Percentiles rank a stretch among this genome's conserved stretches.
These are phyloP conservation scores for Orthosia gothica DNA, from an alignment of 2,888 invertebrate species.

Conservation along the genomic window DNA sequence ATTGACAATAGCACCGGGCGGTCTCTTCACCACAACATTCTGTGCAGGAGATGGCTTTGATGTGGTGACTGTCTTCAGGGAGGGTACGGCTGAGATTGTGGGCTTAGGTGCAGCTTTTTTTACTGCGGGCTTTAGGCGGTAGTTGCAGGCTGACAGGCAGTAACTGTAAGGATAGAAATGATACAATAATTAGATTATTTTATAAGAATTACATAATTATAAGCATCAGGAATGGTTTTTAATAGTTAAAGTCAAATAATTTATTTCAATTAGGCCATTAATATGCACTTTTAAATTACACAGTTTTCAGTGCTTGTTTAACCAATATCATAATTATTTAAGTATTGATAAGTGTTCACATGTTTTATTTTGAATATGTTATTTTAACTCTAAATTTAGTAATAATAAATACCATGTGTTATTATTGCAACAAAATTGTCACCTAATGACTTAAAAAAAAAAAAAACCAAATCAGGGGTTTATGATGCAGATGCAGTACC, in stretches of 20 bases:
- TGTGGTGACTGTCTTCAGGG: conserved; percentile 82
- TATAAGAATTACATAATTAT: neutral
- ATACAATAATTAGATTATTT: neutral
- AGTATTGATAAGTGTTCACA: no score
- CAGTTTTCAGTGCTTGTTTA: neutral
- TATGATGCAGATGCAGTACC: neutral
- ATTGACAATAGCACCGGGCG: conserved; percentile 88
- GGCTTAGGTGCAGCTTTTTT: conserved; percentile 86
- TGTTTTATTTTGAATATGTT: no score
- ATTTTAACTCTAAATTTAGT: no score
- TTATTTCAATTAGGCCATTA: no score
- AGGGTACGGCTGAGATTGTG: conserved; percentile 75
- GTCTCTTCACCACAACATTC: conserved; percentile 89
- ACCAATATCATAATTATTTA: neutral
- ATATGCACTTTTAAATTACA: no score
- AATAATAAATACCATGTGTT: no score
- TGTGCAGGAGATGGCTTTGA: conserved; percentile 83
- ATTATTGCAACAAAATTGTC: no score
- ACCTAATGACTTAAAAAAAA: neutral
- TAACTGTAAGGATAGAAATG: conserved; percentile 91
- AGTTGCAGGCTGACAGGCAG: conserved; percentile 96
- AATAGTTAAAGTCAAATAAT: no score
- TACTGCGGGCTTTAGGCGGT: conserved; percentile 92
- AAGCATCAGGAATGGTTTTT: neutral
- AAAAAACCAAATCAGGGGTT: neutral